Base-by-base conservation (phyloP, 2,888 invertebrate genomes). In the Cyaniris semiargus region DNA sequence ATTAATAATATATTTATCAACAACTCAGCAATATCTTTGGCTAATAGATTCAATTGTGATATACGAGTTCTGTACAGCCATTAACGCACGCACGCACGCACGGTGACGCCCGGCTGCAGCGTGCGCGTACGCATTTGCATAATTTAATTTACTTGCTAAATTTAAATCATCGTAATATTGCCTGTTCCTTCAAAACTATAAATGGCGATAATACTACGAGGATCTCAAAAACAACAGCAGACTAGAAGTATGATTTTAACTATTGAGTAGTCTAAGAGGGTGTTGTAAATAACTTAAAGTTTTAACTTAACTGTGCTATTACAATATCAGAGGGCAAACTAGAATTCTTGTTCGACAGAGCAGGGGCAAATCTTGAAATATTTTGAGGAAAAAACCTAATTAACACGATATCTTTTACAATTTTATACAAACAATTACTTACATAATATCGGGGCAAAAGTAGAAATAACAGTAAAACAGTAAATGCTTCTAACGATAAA, bases 21-120 rank as follows among this genome's bases (percentile, higher is more conserved):
- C 83, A 84, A 87, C 86, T 86, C 85, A 85, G 87, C 85, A 84
- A 86, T 85, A 84, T 90, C 90, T 90, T 90, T 90, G 90, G 90
- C 90, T 89, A 89, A 85, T 85, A 86, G 87, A 88, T 88, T 87
- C 88, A 80, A 84, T 85, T 83, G 83, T 84, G 84, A 84, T 78
- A 70, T 79, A 79, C 66, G 23, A 23, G 75, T 77, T 70, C 27
- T 34, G 76, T 76, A 77, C 77, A 76, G 72, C 76, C 75, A 76
- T 60, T 74, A 72, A 70, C 66, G 6, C 27, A 76, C 66, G 66
- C 13, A 44, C 72, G 34, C 5, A 15, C 27, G 66, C 18, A 66
- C 66, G 66, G 27, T 1, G 66, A 66, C 66, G 66, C 27, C 23
- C 27, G 27, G 10, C 71, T 23, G 72, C n/a, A n/a, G n/a, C 48